These are phyloP conservation scores for Apis laboriosa DNA, from an alignment of 1,140 invertebrate species.

Conservation along the genomic window DNA sequence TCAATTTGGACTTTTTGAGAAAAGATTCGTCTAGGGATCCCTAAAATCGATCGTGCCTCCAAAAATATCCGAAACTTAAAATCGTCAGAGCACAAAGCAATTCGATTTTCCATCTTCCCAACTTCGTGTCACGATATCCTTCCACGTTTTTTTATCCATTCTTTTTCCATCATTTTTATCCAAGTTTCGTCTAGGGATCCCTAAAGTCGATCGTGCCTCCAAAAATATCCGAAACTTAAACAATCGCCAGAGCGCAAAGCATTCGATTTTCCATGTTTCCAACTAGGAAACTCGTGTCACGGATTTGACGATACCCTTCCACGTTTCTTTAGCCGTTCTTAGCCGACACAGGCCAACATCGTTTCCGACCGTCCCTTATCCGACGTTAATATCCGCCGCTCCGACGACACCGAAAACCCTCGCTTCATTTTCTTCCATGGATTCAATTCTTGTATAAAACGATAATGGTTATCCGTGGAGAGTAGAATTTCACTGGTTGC, in stretches of 20 bases:
- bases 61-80: no score
- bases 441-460: constrained; percentile 31
- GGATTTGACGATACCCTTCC: background rate
- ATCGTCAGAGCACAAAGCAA: background rate
- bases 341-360: background rate
- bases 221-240: no score
- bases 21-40: no score
- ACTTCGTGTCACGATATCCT: no score
- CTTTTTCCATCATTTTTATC: no score
- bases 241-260: background rate
- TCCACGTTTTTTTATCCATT: background rate
- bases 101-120: background rate
- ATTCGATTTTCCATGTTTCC: background rate
- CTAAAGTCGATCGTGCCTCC: no score
- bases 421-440: background rate
- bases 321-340: background rate
- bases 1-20: no score
- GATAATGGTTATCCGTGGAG: constrained; percentile 28
- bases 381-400: background rate
- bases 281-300: background rate
- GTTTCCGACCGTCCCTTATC: background rate
- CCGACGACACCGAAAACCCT: background rate
- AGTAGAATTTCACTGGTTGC: constrained; percentile 35
- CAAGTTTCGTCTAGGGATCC: no score
- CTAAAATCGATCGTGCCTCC: no score